Base-by-base conservation (phyloP, 2,888 invertebrate genomes). In the Drosophila lutescens region DNA sequence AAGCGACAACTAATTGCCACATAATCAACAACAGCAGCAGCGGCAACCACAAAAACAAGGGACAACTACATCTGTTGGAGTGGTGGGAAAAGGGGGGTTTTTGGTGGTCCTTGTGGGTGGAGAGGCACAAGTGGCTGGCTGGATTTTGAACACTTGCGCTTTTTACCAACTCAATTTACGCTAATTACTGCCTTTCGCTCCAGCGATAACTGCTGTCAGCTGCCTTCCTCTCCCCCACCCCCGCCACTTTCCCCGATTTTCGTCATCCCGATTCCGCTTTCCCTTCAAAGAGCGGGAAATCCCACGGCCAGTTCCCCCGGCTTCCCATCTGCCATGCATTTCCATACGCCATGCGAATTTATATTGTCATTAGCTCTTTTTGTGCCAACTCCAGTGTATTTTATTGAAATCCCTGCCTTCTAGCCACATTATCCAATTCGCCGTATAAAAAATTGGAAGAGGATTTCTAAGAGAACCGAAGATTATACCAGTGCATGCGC, bases 121-220 rank as follows among this genome's bases (percentile, higher is more conserved):
- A 2, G 47, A 13, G 40, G 36, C 17, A 20, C 17, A 17, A 20
- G 15, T n/a, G 32, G 53, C 44, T 49, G 26, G 15, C 56, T 54
- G 76, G 74, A 86, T 78, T 79, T 71, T 58, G 61, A 66, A 78
- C 79, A 79, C 85, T 83, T 83, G 85, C 80, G 77, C 85, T 85
- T 83, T 84, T 87, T 87, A 87, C 78, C 78, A 78, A 87, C 86
- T 87, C 86, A 87, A 84, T 84, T 84, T 82, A 87, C 86, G 88
- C 86, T 84, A 84, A 84, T 84, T 84, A 84, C 86, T 85, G 85
- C 79, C 80, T 79, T 87, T 85, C 82, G 82, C 82, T 70, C 62
- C 61, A 50, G 70, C 72, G 79, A 87, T 78, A 83, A 77, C 66
- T 51, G 73, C 73, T 63, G 63, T 56, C 56, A 63, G 46, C 56